A percentile compares a stretch with the other conserved stretches of the same genome.
phyloP scores from a whole-genome alignment of 2,797 vertebrate genomes.

The Fringilla coelebs region DNA sequence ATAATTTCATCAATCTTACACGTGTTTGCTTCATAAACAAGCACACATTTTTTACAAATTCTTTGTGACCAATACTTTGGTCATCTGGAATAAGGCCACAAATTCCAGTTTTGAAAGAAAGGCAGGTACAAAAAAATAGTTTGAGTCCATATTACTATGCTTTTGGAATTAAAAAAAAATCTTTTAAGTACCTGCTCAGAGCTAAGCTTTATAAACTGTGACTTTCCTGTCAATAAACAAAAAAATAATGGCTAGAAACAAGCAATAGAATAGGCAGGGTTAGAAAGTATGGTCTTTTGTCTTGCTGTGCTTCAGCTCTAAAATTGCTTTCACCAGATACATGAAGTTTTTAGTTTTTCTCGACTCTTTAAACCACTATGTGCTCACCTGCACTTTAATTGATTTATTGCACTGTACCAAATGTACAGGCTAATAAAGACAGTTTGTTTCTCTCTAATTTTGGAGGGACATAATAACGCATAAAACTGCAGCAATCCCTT shows the following conservation, averaged over 20 bases:
- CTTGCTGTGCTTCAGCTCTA: conserved; percentile 35
- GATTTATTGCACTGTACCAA: conserved; percentile 71
- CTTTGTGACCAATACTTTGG: conserved; percentile 52
- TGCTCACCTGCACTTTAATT: conserved; percentile 61
- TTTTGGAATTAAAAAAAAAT: not conserved
- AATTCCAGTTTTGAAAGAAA: conserved; percentile 65
- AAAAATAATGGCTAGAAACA: conserved; percentile 26
- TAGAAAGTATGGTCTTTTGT: conserved; percentile 63
- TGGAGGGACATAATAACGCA: conserved; percentile 62
- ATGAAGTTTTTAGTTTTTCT: conserved; percentile 56
- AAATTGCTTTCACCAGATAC: conserved; percentile 65
- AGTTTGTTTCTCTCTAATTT: conserved; percentile 76
- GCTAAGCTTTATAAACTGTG: conserved; percentile 58
- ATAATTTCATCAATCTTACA: conserved; percentile 76
- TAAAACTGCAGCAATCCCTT: conserved; percentile 57
- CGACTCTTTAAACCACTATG: conserved; percentile 64
- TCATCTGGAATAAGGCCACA: conserved; percentile 44
- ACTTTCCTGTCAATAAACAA: conserved; percentile 65
- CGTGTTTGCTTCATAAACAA: conserved; percentile 76
- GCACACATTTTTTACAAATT: conserved; percentile 63
- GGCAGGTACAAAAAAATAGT: not conserved
- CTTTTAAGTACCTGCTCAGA: conserved; percentile 56
- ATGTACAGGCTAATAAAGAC: conserved; percentile 70
- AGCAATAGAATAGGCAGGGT: conserved; percentile 36
- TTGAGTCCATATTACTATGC: not conserved